A percentile compares a stretch with the other conserved stretches of the same genome.
Evolutionary conservation across 2,797 vertebrate genomes (phyloP).

Genomic region (Uromys caudimaculatus): DNA sequence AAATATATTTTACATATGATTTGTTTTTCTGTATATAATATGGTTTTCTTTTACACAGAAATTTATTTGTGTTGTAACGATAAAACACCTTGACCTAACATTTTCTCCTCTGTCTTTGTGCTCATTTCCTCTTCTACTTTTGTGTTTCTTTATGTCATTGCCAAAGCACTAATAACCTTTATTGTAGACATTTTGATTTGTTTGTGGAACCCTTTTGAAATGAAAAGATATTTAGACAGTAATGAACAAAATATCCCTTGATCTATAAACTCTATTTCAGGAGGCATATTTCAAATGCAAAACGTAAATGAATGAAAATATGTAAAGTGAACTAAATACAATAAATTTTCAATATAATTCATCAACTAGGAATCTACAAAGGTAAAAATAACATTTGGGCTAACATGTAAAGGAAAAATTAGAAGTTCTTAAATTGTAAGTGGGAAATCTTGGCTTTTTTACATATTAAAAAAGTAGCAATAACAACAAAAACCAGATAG

Average conservation of each 20-base stretch:
- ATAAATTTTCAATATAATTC: not conserved
- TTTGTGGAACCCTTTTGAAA: not conserved
- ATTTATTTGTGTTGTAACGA: not conserved
- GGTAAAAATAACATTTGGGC: not conserved
- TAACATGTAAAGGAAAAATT: too few species aligned
- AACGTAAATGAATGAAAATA: not conserved
- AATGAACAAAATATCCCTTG: not conserved
- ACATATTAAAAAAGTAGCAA: not conserved
- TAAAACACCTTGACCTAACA: not conserved
- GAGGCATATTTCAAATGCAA: not conserved
- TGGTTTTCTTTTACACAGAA: not conserved
- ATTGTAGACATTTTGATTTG: not conserved
- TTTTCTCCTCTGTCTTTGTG: not conserved
- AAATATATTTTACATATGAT: not conserved
- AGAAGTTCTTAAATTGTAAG: not conserved
- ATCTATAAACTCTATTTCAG: not conserved
- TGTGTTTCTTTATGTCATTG: not conserved
- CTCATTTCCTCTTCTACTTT: not conserved
- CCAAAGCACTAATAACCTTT: not conserved
- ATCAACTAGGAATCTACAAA: not conserved
- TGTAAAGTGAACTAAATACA: not conserved
- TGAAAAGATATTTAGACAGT: not conserved
- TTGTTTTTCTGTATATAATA: not conserved
- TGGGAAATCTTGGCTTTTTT: not conserved
- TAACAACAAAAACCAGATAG: too few species aligned